Percentiles rank a stretch among this genome's conserved stretches.
phyloP scores from a whole-genome alignment of 2,888 invertebrate species.

The Leucophenga montana region DNA sequence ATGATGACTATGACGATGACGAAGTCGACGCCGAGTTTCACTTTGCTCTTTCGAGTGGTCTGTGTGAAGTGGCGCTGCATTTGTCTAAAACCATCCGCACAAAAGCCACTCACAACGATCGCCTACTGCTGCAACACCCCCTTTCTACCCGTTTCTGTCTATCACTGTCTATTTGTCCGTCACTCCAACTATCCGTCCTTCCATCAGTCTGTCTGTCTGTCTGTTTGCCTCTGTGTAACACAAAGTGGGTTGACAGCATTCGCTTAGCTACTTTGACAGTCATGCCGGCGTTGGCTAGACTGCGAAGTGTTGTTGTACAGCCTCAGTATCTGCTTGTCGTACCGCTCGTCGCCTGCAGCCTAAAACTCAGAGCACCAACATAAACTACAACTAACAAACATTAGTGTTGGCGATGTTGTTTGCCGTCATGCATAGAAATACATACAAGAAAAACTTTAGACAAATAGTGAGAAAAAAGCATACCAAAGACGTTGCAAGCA shows the following conservation, averaged over 20 bases:
- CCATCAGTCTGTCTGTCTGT: background rate
- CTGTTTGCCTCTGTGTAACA: conserved; percentile 10
- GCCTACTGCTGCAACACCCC: background rate
- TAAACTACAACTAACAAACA: background rate
- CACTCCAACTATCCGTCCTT: background rate
- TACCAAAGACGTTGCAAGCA: background rate
- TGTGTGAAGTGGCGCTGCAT: conserved; percentile 29
- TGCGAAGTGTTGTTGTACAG: background rate
- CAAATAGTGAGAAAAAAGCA: background rate
- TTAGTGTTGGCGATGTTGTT: conserved; percentile 11
- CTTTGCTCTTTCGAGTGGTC: conserved; percentile 33
- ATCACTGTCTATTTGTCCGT: background rate
- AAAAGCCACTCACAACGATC: background rate
- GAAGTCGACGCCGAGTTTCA: conserved; percentile 31
- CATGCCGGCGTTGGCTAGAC: background rate
- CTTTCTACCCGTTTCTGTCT: background rate
- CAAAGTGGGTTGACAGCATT: conserved; percentile 27
- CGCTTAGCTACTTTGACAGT: conserved; percentile 4
- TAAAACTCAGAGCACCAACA: background rate
- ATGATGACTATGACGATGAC: conserved; percentile 43
- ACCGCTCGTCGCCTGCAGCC: background rate
- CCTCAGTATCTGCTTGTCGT: background rate
- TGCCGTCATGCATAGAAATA: background rate
- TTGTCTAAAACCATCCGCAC: conserved; percentile 3
- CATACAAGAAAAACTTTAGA: background rate